A percentile compares a stretch with the other conserved stretches of the same genome.
These are phyloP conservation scores for Gymnobelideus leadbeateri DNA, from an alignment of 2,113 vertebrate species.

Conservation along the genomic window DNA sequence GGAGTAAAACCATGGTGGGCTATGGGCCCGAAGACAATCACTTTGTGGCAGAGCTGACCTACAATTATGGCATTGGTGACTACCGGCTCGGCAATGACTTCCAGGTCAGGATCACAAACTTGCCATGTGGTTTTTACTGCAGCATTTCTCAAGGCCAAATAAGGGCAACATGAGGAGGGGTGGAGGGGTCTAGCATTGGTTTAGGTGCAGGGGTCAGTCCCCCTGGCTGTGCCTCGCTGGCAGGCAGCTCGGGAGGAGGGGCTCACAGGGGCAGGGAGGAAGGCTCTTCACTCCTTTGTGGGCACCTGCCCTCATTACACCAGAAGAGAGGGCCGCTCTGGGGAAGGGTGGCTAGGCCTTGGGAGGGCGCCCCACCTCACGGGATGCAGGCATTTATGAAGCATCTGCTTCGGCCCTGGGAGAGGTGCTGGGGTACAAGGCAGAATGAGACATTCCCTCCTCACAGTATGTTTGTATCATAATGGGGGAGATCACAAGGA, in stretches of 20 bases:
- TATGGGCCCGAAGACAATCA: constrained; percentile 95
- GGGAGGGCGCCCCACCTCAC: background rate
- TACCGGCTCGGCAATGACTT: constrained; percentile 96
- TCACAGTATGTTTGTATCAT: background rate
- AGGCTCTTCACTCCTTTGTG: background rate
- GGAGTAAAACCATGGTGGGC: constrained; percentile 99
- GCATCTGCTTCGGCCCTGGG: background rate
- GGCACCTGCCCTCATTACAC: background rate
- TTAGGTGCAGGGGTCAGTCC: background rate
- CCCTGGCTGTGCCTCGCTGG: background rate
- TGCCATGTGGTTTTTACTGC: background rate
- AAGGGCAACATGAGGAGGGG: background rate
- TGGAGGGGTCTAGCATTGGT: too few species aligned
- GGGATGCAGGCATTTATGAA: background rate
- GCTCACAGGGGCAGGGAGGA: background rate
- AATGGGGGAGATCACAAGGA: too few species aligned
- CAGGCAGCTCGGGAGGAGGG: background rate
- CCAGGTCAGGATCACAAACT: constrained; percentile 84
- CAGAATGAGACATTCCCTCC: background rate
- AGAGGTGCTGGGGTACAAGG: background rate
- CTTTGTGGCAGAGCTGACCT: constrained; percentile 96
- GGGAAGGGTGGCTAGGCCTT: background rate
- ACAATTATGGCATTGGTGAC: constrained; percentile 95
- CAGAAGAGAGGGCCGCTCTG: background rate
- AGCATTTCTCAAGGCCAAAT: background rate